Percentiles rank a stretch among this genome's conserved stretches.
These are phyloP conservation scores for Hydrotaea cyrtoneurina DNA, from an alignment of 2,888 invertebrate species.

Conservation along the genomic window DNA sequence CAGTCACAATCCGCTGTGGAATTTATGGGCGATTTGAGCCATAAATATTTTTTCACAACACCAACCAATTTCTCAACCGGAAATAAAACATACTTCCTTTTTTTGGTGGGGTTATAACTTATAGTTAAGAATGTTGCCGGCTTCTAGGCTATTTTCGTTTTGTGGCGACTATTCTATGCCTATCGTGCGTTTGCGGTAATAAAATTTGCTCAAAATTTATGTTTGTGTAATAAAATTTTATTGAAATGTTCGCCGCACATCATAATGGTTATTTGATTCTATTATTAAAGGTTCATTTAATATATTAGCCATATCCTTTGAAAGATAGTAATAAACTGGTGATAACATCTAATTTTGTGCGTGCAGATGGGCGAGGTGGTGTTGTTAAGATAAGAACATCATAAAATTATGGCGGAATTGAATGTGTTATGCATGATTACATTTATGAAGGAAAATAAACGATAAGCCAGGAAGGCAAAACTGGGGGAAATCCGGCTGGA, in stretches of 20 bases:
- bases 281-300: neutral
- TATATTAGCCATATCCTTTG: neutral
- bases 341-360: no score
- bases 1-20: neutral
- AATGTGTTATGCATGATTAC: no score
- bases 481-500: no score
- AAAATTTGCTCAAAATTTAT: neutral
- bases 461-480: no score
- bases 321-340: neutral
- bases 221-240: neutral
- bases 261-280: slow-evolving; percentile 1
- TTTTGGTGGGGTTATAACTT: neutral
- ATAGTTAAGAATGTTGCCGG: neutral
- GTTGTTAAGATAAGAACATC: no score
- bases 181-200: no score
- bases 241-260: neutral
- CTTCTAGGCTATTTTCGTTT: neutral
- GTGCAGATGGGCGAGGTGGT: no score
- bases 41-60: neutral
- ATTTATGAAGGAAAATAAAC: no score
- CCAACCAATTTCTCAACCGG: neutral
- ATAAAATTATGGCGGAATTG: no score
- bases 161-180: neutral
- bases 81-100: neutral
- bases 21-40: neutral